Base-by-base conservation (phyloP, 2,888 invertebrate species). In the Metopia argyrocephala region DNA sequence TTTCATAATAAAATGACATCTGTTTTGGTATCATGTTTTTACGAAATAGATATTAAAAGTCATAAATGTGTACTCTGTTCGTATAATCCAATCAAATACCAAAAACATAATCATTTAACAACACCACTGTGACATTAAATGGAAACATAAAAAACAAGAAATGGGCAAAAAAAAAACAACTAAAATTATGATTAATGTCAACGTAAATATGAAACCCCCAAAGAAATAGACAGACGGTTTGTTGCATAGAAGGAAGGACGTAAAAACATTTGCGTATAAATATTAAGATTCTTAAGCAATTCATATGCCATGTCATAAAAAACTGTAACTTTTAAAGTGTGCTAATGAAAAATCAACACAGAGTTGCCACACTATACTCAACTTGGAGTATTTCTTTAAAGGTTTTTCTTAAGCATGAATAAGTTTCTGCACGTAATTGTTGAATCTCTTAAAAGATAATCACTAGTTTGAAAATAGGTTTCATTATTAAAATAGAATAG, bases 141-240 rank as follows among this genome's bases (percentile, higher is more conserved):
- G 64, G 81, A 74, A 70, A 78, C 31, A 38, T 15, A 38, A 38
- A 15, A 38, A 38, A 12, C 12, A 38, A 38, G 15, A 9, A 38
- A 38, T 15, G 15, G 15, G 0, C 7, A 5, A 38, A 38, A 31
- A 31, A 12, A 12, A 12, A 12, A 38, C 38, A 12, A 3, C 9
- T 12, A 75, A 74, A 78, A 81, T 78, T 81, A 81, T 81, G 81
- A 81, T 81, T 81, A 81, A 81, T 81, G 81, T 81, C 78, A 78
- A 66, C 78, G 9, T 65, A 68, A 80, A 80, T 76, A 68, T 80
- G 78, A 70, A 38, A 71, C 65, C 38, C 28, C 54, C 46, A 46
- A 74, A 56, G 46, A 65, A 66, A 64, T 45, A 74, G 66, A 48
- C 21, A 31, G 38, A 56, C 54, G 38, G 68, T 6, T 6, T n/a